Evolutionary conservation across 2,113 vertebrate species (phyloP).

Genomic region (Sigmodon hispidus): DNA sequence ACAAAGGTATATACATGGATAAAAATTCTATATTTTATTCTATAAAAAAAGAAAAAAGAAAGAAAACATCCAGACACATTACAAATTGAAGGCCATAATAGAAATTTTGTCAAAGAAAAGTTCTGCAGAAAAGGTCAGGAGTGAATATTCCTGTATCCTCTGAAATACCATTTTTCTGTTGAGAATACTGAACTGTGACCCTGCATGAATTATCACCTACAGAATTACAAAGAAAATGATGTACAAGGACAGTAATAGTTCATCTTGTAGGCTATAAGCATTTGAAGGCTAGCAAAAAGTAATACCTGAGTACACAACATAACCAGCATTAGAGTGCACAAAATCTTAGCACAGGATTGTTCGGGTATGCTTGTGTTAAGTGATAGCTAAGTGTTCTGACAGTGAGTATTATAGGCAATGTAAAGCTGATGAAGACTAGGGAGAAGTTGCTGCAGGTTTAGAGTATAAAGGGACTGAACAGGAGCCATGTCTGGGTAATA

Average conservation of each 20-base stretch:
- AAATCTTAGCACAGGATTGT: accelerated
- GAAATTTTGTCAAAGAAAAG: neutral
- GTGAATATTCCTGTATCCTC: accelerated
- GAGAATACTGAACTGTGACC: neutral
- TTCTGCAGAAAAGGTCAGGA: neutral
- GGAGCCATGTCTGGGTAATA: accelerated
- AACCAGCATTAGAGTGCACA: too few species aligned
- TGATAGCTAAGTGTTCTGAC: neutral
- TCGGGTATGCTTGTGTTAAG: neutral
- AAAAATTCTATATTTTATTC: too few species aligned
- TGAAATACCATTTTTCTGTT: neutral
- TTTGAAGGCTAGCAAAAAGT: neutral
- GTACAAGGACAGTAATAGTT: neutral
- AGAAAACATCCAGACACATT: neutral
- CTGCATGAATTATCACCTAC: accelerated
- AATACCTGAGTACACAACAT: neutral
- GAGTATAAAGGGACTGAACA: neutral
- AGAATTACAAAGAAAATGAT: neutral
- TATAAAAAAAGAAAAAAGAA: too few species aligned
- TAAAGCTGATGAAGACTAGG: neutral
- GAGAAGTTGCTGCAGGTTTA: neutral
- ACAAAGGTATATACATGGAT: too few species aligned
- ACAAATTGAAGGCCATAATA: neutral
- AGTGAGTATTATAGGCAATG: neutral
- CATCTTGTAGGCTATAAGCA: neutral